Conservation (phyloP, 2,113 vertebrate species). For the Xenus cinereus region DNA sequence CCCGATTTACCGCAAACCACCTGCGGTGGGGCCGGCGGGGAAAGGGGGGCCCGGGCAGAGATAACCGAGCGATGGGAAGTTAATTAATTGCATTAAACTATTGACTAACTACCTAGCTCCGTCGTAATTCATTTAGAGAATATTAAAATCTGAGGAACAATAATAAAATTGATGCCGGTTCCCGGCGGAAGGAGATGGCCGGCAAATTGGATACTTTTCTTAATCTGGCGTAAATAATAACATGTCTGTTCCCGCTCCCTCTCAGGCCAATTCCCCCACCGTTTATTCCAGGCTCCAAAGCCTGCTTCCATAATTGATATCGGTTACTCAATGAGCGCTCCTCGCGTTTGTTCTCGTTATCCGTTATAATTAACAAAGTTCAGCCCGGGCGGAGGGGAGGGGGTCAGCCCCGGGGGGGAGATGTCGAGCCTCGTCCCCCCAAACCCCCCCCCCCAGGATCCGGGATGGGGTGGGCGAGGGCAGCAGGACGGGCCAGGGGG, state of each 20-base stretch:
- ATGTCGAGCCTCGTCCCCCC: neutral
- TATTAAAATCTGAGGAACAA: slow-evolving; percentile 85
- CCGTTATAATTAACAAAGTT: slow-evolving; percentile 72
- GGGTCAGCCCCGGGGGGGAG: neutral
- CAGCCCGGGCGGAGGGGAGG: neutral
- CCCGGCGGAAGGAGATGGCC: slow-evolving; percentile 82
- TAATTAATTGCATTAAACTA: slow-evolving; percentile 87
- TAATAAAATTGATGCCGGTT: slow-evolving; percentile 85
- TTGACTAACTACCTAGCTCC: slow-evolving; percentile 82
- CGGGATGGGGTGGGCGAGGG: no score
- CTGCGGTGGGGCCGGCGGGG: slow-evolving; percentile 10
- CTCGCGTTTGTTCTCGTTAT: slow-evolving; percentile 75
- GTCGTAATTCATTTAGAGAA: slow-evolving; percentile 84
- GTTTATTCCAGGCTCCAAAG: slow-evolving; percentile 82
- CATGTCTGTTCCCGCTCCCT: slow-evolving; percentile 77
- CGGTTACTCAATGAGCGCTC: slow-evolving; percentile 75
- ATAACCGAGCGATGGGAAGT: slow-evolving; percentile 75
- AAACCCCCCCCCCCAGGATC: no score
- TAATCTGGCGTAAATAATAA: slow-evolving; percentile 92
- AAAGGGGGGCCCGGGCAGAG: neutral
- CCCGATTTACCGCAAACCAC: slow-evolving; percentile 34
- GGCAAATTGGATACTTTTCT: slow-evolving; percentile 83
- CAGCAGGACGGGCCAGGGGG: neutral
- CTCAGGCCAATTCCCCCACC: slow-evolving; percentile 80
- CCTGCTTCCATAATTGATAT: slow-evolving; percentile 81